Evolutionary conservation across 2,888 invertebrate species (phyloP).

Genomic region (Zaprionus lineosus): DNA sequence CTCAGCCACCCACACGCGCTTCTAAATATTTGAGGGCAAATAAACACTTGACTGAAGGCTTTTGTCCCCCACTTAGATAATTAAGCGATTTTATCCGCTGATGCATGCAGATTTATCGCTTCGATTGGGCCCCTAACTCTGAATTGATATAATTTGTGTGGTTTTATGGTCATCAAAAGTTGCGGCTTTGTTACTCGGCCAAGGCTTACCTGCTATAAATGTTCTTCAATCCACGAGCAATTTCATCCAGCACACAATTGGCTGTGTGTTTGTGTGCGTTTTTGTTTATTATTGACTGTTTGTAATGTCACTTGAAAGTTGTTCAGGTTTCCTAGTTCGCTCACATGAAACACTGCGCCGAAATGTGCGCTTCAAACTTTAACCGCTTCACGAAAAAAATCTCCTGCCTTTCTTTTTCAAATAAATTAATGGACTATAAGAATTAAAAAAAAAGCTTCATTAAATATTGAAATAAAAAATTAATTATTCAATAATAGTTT

Average conservation of each 20-base stretch:
- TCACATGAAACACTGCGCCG: constrained; percentile 37
- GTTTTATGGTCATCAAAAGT: constrained; percentile 19
- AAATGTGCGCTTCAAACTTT: constrained; percentile 41
- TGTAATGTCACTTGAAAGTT: constrained; percentile 25
- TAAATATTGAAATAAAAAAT: no score
- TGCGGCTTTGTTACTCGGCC: constrained; percentile 32
- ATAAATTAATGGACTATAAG: no score
- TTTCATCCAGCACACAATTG: no score
- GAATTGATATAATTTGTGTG: constrained; percentile 31
- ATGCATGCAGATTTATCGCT: constrained; percentile 15
- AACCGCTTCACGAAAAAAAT: neutral
- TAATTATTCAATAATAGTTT: no score
- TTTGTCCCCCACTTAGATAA: constrained; percentile 17
- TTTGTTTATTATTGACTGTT: constrained; percentile 7
- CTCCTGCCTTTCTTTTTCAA: no score
- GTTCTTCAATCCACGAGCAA: neutral
- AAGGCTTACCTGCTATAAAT: constrained; percentile 31
- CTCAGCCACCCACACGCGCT: no score
- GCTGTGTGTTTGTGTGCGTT: neutral
- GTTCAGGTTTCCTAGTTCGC: constrained; percentile 34
- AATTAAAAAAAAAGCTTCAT: no score
- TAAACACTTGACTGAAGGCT: no score
- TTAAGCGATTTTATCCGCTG: constrained; percentile 28
- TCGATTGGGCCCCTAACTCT: constrained; percentile 5
- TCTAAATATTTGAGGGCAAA: no score